These are phyloP conservation scores for Hemichromis elongatus DNA, from an alignment of 2,113 vertebrate species.

Conservation along the genomic window DNA sequence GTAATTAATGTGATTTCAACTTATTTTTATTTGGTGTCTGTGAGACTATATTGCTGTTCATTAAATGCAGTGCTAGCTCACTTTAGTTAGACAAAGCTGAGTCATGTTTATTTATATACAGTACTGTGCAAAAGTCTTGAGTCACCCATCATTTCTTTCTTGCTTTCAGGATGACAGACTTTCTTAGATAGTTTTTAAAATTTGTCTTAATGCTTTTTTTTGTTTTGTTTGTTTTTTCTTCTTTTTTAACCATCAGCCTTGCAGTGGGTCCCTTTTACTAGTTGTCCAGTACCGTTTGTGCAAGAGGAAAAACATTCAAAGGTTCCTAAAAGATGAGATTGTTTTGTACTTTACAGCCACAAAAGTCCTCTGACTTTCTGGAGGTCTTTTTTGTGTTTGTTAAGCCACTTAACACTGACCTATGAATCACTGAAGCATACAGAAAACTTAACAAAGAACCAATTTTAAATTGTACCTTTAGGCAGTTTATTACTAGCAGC, in stretches of 20 bases:
- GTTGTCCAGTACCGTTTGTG: not conserved
- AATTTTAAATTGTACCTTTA: not conserved
- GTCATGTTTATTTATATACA: not conserved
- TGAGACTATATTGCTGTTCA: not conserved
- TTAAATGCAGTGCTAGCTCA: not conserved
- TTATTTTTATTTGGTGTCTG: not conserved
- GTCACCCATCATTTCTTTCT: not conserved
- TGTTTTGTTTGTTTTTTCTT: not conserved
- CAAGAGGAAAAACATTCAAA: not conserved
- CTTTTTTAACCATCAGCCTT: not conserved
- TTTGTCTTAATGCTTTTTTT: not conserved
- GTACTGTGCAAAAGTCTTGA: not conserved
- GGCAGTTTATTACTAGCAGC: not conserved
- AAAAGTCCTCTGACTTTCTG: not conserved
- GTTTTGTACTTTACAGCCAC: not conserved
- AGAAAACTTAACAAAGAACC: not conserved
- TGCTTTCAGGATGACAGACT: not conserved
- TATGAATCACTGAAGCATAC: not conserved
- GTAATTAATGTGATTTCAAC: not conserved
- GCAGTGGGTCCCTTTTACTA: not conserved
- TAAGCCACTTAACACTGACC: not conserved
- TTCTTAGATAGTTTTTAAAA: not conserved
- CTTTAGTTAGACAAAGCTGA: not conserved
- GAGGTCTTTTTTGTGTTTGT: not conserved
- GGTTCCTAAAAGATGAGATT: not conserved